Evolutionary conservation across 2,113 vertebrate genomes (phyloP), one percentile per base, ranked within the genome.

Genomic region (Dicerorhinus sumatrensis): DNA sequence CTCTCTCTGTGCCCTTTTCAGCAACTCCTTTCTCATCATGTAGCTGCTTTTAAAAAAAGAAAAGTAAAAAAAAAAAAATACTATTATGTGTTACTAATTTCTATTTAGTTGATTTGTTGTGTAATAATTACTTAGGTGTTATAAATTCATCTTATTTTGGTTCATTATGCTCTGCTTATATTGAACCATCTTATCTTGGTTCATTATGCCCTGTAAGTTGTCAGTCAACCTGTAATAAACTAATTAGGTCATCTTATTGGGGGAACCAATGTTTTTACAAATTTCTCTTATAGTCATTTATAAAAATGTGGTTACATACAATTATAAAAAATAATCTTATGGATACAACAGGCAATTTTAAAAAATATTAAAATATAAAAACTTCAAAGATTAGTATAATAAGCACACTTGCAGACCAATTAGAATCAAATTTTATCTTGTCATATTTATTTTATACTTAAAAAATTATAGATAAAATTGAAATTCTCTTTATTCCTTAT

Each of bases 181-280:
- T 54, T 77, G 39, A 39, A 39, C 3, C 25, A 85, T 84, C 46
- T 93, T 36, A 18, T 77, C 29, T 91, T 90, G n/a, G 1, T 58
- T 95, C 87, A 77, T 87, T 86, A 86, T 92, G 46, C 16, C 93
- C 8, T 86, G 3, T 11, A 11, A 89, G 27, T 20, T 96, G 91
- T 70, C 25, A 92, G 27, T 98, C 33, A 88, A 82, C 79, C 77
- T 70, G 6, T 91, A 83, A 97, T 94, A 54, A 97, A 46, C 56
- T 95, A 97, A 97, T 98, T 94, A 93, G 42, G 88, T 63, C 56
- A 92, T 92, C 46, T 77, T 97, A 85, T 93, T 98, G 88, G 33
- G 85, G 84, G 92, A 97, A 97, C 18, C 93, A 98, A 73, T 87
- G 63, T 46, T 97, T 98, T 46, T 87, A 96, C 25, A 94, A 96